Evolutionary conservation across 1,140 invertebrate species (phyloP), one percentile per base, ranked within the genome.

Genomic region (Microplitis mediator): DNA sequence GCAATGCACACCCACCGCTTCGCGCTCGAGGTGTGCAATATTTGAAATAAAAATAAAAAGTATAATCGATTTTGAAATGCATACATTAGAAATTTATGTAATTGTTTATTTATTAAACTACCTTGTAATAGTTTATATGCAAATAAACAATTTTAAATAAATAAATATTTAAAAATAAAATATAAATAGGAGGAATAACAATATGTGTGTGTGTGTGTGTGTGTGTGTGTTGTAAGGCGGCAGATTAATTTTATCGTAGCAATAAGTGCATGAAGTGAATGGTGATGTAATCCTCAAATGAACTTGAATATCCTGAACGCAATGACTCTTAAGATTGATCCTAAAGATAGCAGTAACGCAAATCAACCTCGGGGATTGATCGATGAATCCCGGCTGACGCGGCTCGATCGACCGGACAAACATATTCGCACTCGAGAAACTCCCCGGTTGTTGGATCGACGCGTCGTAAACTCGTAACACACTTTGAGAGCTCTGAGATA

Each of bases 331-430:
- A 31, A 65, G 70, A 71, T 71, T 23, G 62, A 71, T 65, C 32
- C 32, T 14, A 31, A 63, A 63, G 70, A 71, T 71, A 71, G 16
- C 34, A 6, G 50, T 32, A 65, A 65, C 70, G 70, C 70, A 71
- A 71, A 71, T 71, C 70, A 71, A 54, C 62, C 62, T 65, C 34
- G 35, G n/a, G 9, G 45, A 65, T 71, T 71, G 70, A 71, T 71
- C 70, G 70, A 71, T 71, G 70, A 71, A 65, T 71, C 62, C 35
- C 34, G 52, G 52, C 70, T 71, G 70, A 71, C 62, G 70, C 16
- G 62, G 62, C 61, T 58, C 32, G 34, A 65, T 71, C 35, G 23
- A 39, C 23, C n/a, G n/a, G 8, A 60, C 34, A 71, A 71, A 71
- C 62, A 71, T 66, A 66, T 66, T 66, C 62, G 39, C 62, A 35